Evolutionary conservation across 2,888 invertebrate species (phyloP), one percentile per base, ranked within the genome.

Genomic region (Lithophane socia): DNA sequence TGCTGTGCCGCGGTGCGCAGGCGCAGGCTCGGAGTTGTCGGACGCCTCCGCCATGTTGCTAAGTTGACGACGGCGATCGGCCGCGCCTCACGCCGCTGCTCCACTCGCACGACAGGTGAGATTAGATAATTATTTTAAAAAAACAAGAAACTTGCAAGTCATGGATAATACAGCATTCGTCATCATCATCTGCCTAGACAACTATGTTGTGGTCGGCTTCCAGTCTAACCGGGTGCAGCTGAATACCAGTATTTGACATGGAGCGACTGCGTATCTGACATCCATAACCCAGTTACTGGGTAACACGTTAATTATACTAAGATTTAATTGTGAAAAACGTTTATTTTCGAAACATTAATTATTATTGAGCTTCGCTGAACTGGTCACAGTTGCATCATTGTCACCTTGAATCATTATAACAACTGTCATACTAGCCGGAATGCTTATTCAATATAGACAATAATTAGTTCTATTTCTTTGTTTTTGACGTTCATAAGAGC

Each of bases 11-110:
- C 82, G 81, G 91, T 91, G 91, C 87, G 83, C 80, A 87, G 79
- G 87, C 79, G 88, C 88, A 86, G 85, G 86, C 89, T 85, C 76
- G 79, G 65, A 49, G 91, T 86, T 81, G 90, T 89, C 88, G 86
- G 89, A 87, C 83, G 90, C 87, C 88, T 88, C 83, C 89, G 92
- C 81, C 83, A 96, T 96, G 96, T 92, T 94, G 92, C 92, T 92
- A 93, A 96, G 96, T 96, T 96, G 96, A 96, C 96, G 92, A 92
- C 95, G 95, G 96, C 91, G 92, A 92, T 85, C 90, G 91, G 95
- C 95, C 95, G 96, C 96, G 92, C 92, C 94, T 94, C 95, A 93
- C 95, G 95, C 95, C 95, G 95, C 94, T 92, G 90, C 89, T 93
- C 92, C 91, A 92, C 92, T 91, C 90, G 89, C 89, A 90, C 90